phyloP scores from a whole-genome alignment of 1,140 invertebrate species.

The Pararge aegeria region DNA sequence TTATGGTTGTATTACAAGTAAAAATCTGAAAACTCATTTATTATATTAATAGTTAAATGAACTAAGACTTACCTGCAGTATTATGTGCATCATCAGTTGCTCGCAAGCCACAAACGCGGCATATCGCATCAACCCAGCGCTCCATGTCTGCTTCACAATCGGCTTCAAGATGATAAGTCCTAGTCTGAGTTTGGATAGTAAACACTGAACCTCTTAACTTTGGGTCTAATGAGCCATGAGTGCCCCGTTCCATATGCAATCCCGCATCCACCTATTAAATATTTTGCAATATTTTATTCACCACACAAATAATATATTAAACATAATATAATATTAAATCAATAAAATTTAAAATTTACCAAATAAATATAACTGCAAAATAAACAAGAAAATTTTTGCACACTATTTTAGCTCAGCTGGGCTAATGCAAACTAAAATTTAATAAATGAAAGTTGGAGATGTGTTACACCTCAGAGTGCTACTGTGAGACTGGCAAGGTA shows the following conservation, averaged over 20 bases:
- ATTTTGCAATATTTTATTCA: too few relatives aligned
- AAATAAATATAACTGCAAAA: not conserved
- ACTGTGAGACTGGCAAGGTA: not conserved
- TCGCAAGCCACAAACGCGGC: slow-evolving; percentile 94
- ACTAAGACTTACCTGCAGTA: slow-evolving; percentile 39
- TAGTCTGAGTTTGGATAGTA: slow-evolving; percentile 92
- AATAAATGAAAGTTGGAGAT: not conserved
- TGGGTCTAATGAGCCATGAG: slow-evolving; percentile 86
- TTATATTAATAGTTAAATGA: not conserved
- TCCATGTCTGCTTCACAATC: slow-evolving; percentile 95
- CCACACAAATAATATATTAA: too few relatives aligned
- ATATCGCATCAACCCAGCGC: slow-evolving; percentile 96
- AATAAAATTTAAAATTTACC: too few relatives aligned
- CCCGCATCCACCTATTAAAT: slow-evolving; percentile 88
- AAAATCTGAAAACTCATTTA: too few relatives aligned
- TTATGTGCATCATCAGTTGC: slow-evolving; percentile 84
- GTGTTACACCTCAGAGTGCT: not conserved
- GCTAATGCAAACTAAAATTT: not conserved
- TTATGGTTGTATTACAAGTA: too few relatives aligned
- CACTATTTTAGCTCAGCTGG: too few relatives aligned
- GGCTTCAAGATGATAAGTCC: slow-evolving; percentile 95
- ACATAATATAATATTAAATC: not conserved
- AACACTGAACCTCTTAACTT: slow-evolving; percentile 86
- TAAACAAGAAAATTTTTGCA: not conserved
- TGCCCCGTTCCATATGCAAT: slow-evolving; percentile 89